A percentile compares a stretch with the other conserved stretches of the same genome.
phyloP scores from a whole-genome alignment of 1,140 invertebrate genomes.

The Stegodyphus dumicola region DNA sequence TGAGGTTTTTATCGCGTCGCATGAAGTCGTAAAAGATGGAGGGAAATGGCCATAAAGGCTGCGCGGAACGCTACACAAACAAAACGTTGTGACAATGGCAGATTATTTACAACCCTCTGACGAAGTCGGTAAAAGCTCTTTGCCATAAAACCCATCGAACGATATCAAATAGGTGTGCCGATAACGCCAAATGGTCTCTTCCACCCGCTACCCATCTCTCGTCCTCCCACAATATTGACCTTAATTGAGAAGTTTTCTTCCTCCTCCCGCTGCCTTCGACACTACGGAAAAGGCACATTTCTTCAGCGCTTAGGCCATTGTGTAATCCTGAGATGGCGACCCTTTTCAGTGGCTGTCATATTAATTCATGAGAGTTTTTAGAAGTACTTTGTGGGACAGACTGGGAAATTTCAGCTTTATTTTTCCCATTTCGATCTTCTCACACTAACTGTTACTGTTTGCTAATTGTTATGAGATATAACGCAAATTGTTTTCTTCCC shows the following conservation, averaged over 20 bases:
- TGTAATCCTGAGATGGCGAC: no score
- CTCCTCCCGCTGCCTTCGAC: no score
- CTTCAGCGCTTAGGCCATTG: no score
- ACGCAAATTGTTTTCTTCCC: no score
- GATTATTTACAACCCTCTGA: constrained; percentile 57
- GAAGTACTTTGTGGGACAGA: no score
- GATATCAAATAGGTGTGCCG: constrained; percentile 53
- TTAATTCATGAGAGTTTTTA: no score
- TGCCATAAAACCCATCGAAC: constrained; percentile 56
- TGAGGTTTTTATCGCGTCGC: constrained; percentile 58
- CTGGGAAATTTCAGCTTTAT: no score
- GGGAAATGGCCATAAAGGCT: constrained; percentile 51
- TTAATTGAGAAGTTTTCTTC: constrained; percentile 43
- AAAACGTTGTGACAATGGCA: constrained; percentile 58
- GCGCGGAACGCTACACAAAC: constrained; percentile 49
- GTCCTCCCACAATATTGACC: constrained; percentile 43
- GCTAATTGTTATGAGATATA: no score
- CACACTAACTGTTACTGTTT: no score
- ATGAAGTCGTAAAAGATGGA: constrained; percentile 55
- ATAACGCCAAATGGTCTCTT: constrained; percentile 46
- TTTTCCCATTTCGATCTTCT: no score
- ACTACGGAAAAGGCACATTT: no score
- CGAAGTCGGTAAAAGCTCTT: constrained; percentile 45
- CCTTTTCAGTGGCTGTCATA: no score
- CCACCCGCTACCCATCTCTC: background rate